These are phyloP conservation scores for Drosophila melanosoma DNA, from an alignment of 2,888 invertebrate species.

Conservation along the genomic window DNA sequence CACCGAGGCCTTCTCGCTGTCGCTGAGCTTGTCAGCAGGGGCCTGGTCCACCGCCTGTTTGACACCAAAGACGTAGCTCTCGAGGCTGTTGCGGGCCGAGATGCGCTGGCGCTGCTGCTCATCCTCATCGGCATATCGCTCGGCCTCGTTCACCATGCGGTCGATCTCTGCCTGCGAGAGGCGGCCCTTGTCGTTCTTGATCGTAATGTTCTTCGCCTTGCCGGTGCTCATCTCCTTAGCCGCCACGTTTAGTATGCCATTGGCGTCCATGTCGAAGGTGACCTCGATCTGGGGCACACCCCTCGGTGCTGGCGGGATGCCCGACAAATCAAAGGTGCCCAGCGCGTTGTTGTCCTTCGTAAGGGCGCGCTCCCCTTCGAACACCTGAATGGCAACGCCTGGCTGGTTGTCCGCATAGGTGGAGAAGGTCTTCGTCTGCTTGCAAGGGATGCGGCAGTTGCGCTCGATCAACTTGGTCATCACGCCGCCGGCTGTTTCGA, in stretches of 20 bases:
- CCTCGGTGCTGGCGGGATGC: constrained; percentile 96
- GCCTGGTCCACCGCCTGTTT: constrained; percentile 86
- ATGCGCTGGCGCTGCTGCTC: constrained; percentile 42
- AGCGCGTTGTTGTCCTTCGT: constrained; percentile 35
- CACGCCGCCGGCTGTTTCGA: constrained; percentile 41
- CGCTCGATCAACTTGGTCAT: constrained; percentile 42
- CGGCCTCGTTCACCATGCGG: constrained; percentile 91
- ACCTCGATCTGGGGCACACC: constrained; percentile 95
- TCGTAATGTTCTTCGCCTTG: constrained; percentile 91
- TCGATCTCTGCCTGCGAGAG: constrained; percentile 93
- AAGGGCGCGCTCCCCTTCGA: constrained; percentile 39
- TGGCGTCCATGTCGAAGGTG: constrained; percentile 93
- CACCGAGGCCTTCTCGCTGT: constrained; percentile 89
- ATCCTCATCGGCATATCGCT: constrained; percentile 87
- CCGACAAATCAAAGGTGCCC: constrained; percentile 81
- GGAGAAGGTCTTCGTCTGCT: constrained; percentile 40
- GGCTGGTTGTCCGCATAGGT: constrained; percentile 43
- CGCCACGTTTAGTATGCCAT: constrained; percentile 96
- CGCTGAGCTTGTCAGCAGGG: constrained; percentile 87
- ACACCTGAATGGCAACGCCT: constrained; percentile 39
- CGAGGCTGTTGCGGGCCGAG: constrained; percentile 34
- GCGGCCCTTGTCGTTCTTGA: constrained; percentile 92
- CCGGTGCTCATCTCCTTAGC: constrained; percentile 89
- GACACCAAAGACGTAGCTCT: constrained; percentile 36
- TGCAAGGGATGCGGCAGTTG: constrained; percentile 37